phyloP scores from a whole-genome alignment of 2,797 vertebrate genomes.

The Ataeniobius toweri region DNA sequence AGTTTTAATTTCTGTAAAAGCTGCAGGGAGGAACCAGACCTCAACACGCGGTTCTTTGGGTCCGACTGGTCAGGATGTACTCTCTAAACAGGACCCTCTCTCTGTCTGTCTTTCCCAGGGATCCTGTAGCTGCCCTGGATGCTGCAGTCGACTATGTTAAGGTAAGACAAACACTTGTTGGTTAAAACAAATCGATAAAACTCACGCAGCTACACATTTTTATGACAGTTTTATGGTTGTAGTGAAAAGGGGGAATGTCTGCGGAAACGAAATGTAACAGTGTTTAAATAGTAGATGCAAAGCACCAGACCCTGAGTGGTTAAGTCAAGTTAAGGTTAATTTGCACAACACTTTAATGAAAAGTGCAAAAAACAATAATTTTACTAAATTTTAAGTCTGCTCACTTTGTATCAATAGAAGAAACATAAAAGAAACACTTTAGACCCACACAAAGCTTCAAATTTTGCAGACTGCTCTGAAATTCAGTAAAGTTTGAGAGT shows the following conservation, averaged over 20 bases:
- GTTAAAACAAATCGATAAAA: neutral
- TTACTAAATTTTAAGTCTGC: neutral
- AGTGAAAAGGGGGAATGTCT: neutral
- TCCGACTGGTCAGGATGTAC: constrained; percentile 57
- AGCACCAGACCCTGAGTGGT: too few relatives aligned
- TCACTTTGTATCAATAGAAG: neutral
- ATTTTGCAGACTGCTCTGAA: neutral
- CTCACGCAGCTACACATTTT: neutral
- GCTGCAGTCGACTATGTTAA: constrained; percentile 74
- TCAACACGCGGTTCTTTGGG: constrained; percentile 1
- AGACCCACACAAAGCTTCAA: constrained; percentile 16
- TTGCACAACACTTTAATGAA: neutral
- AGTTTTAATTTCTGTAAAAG: constrained; percentile 7
- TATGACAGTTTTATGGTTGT: neutral
- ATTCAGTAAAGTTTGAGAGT: neutral
- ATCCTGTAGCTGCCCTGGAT: constrained; percentile 61
- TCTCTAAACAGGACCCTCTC: constrained; percentile 75
- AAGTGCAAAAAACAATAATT: neutral
- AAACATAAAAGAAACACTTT: neutral
- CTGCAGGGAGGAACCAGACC: constrained; percentile 3
- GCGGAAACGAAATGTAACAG: neutral
- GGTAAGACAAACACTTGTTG: constrained; percentile 52
- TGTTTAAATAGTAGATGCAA: neutral
- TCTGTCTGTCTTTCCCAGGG: constrained; percentile 78
- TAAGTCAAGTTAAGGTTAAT: too few relatives aligned